A percentile compares a stretch with the other conserved stretches of the same genome.
These are phyloP conservation scores for Drosophila suzukii DNA, from an alignment of 1,140 invertebrate species.

Conservation along the genomic window DNA sequence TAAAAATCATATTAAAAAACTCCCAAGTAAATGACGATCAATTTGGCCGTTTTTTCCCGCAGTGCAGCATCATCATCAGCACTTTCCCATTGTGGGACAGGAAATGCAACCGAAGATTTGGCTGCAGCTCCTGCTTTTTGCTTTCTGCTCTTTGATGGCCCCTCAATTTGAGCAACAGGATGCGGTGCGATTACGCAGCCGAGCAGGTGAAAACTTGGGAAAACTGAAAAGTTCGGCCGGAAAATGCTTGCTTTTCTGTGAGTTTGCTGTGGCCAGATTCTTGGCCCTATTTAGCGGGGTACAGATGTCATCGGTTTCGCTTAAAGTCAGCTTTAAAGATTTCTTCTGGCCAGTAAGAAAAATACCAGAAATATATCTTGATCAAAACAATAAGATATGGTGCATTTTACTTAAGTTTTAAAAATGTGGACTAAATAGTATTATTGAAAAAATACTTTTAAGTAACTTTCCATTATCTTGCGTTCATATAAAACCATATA, in stretches of 20 bases:
- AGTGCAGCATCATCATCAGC: slow-evolving; percentile 8
- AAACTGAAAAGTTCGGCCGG: slow-evolving; percentile 4
- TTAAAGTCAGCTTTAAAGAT: not conserved
- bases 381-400: too few relatives aligned
- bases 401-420: too few relatives aligned
- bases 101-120: slow-evolving; percentile 45
- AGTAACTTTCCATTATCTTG: not conserved
- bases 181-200: slow-evolving; percentile 17
- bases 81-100: slow-evolving; percentile 34
- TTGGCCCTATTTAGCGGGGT: not conserved
- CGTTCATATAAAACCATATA: not conserved
- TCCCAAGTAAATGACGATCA: too few relatives aligned
- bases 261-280: slow-evolving; percentile 5
- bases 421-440: too few relatives aligned
- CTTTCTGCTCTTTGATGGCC: slow-evolving; percentile 22
- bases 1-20: too few relatives aligned
- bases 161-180: slow-evolving; percentile 43
- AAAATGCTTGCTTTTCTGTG: slow-evolving; percentile 7
- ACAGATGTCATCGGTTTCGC: not conserved
- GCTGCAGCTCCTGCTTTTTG: slow-evolving; percentile 13
- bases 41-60: not conserved
- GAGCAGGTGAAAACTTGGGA: slow-evolving; percentile 26
- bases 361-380: too few relatives aligned
- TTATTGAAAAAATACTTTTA: not conserved
- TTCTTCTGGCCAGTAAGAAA: not conserved